Evolutionary conservation across 2,888 invertebrate species (phyloP), one percentile per base, ranked within the genome.

Genomic region (Eurois occulta): DNA sequence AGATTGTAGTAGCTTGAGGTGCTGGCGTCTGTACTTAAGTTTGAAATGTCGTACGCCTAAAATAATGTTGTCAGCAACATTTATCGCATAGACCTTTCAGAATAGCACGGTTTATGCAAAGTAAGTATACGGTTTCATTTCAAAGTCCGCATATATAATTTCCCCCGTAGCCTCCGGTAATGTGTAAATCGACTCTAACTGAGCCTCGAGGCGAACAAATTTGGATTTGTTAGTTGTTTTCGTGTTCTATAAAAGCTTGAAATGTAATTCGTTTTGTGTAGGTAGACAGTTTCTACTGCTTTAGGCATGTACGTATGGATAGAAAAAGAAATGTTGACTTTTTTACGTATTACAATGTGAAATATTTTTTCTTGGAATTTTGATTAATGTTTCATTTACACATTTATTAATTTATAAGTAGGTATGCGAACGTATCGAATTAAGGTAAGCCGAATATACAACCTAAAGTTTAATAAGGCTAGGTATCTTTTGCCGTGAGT

Each of bases 141-240:
- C 70, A 43, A 52, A 75, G 81, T 67, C 75, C 58, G 75, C 72
- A 75, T 73, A 55, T 72, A 87, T 80, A 84, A 87, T 87, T 85
- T 74, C 38, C 41, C 68, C n/a, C 52, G 73, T 81, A 74, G 82
- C 76, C 72, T 41, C 43, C 73, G 68, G 85, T 72, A 77, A 75
- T 77, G 87, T 77, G 78, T 88, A 87, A 84, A 84, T 81, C 75
- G 68, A 77, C 78, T 84, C 43, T 74, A 75, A 80, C 70, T 48
- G 75, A 68, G 46, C 72, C 80, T 69, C 68, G 28, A 70, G 65
- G 68, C 69, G 35, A 48, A 69, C 32, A 64, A 67, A 66, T 73
- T 75, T 70, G 71, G 41, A 78, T 84, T 87, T 80, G 66, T 71
- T 69, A 66, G 67, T 79, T 85, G 70, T 82, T 82, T 80, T 85